Conservation (phyloP, 2,113 vertebrate genomes). For the Ptilorrhoa leucosticta region DNA sequence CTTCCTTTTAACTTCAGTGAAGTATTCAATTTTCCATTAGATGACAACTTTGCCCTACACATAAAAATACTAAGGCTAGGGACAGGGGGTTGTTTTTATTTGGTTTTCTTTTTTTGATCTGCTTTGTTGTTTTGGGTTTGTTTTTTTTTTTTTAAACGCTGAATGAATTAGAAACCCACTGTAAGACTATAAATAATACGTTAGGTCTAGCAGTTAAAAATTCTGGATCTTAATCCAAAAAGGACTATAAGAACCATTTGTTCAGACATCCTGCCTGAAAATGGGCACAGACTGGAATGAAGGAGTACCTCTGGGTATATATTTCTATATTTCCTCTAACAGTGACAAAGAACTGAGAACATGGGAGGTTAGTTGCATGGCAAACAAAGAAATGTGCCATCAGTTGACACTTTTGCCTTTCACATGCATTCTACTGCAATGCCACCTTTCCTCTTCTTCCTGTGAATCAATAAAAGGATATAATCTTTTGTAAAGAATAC, state of each 20-base stretch:
- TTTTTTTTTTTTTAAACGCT: not conserved
- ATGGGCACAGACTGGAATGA: not conserved
- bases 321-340: not conserved
- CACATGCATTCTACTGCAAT: not conserved
- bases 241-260: not conserved
- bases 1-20: not conserved
- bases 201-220: not conserved
- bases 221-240: not conserved
- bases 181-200: not conserved
- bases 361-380: not conserved
- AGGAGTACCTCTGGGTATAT: not conserved
- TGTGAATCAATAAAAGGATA: not conserved
- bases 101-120: not conserved
- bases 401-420: not conserved
- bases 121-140: not conserved
- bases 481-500: not conserved
- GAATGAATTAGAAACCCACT: not conserved
- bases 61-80: not conserved
- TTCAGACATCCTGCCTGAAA: not conserved
- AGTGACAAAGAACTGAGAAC: not conserved
- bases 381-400: not conserved
- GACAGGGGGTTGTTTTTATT: not conserved
- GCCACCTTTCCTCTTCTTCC: not conserved
- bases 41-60: not conserved
- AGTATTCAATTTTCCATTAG: not conserved